Base-by-base conservation (phyloP, 2,888 invertebrate genomes). In the Caenorhabditis auriculariae region DNA sequence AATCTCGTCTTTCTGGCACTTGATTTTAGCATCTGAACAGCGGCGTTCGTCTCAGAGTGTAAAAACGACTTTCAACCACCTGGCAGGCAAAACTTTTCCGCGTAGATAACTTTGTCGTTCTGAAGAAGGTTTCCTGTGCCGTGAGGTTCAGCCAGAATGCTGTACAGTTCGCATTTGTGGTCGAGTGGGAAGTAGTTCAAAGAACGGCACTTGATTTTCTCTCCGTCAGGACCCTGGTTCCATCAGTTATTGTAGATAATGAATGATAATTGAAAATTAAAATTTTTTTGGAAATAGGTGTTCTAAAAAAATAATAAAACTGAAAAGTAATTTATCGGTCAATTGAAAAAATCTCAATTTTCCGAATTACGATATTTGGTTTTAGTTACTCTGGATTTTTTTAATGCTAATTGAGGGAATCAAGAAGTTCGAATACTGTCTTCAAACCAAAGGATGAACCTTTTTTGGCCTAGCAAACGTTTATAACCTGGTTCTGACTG, bases 41-140 rank as follows among this genome's bases (percentile, higher is more conserved):
- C 26, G 2, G 7, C n/a, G n/a, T n/a, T n/a, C n/a, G 28, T 4
- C 29, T 24, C 4, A 27, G 7, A 24, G 35, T 32, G 35, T 32
- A 32, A 15, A 9, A 53, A 26, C 6, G 17, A 35, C 35, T 43
- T 1, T 1, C 17, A 23, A 7, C 19, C 7, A 76, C 76, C 62
- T 49, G 78, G 77, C 32, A 78, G 50, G 49, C 78, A 78, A 63
- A 78, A 78, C 52, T 78, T 78, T 47, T 78, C 78, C 12, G 75
- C 71, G 55, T 78, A 78, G 46, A 76, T 76, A 2, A 70, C 69
- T 44, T 74, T 61, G 12, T 73, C 67, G 45, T 78, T 78, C 32
- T 75, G 76, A 17, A 78, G 50, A 23, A 78, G 66, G 39, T 71
- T 72, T 45, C 77, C 78, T n/a, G 73, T 72, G 3, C 78, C 78